These are phyloP conservation scores for Drosophila quinaria DNA, from an alignment of 2,888 invertebrate genomes.

Conservation along the genomic window DNA sequence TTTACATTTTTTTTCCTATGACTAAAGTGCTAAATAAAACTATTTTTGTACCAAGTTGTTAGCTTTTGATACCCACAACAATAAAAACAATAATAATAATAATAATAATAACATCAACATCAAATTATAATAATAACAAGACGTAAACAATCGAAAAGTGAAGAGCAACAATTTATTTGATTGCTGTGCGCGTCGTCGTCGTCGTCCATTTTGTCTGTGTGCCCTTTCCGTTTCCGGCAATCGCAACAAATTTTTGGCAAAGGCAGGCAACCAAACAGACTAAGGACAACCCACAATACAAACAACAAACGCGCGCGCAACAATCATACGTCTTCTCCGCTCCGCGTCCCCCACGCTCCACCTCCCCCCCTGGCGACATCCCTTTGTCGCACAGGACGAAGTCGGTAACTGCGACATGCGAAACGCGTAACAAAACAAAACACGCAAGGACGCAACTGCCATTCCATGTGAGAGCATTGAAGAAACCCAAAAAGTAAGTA, in stretches of 20 bases:
- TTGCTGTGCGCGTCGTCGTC: constrained; percentile 30
- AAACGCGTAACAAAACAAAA: constrained; percentile 61
- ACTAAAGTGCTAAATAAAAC: constrained; percentile 44
- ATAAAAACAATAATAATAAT: constrained; percentile 9
- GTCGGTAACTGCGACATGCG: constrained; percentile 40
- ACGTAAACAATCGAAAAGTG: constrained; percentile 20
- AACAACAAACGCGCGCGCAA: constrained; percentile 64
- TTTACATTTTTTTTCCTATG: constrained; percentile 34
- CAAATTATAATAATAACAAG: constrained; percentile 3
- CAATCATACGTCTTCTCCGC: constrained; percentile 35
- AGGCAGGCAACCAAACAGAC: constrained; percentile 36
- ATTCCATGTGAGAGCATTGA: constrained; percentile 30
- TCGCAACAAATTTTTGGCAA: constrained; percentile 64
- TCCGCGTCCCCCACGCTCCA: constrained; percentile 1
- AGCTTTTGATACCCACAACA: constrained; percentile 43
- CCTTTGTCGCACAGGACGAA: constrained; percentile 11
- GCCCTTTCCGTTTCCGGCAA: constrained; percentile 52
- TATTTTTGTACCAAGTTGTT: constrained; percentile 49
- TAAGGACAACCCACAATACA: constrained; percentile 10
- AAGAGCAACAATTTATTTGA: constrained; percentile 24
- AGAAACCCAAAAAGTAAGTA: constrained; percentile 40
- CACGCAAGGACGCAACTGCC: constrained; percentile 51
- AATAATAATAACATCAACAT: constrained; percentile 1
- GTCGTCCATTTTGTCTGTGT: constrained; percentile 52
- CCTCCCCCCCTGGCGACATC: not conserved